Evolutionary conservation across 2,113 vertebrate species (phyloP).

Genomic region (Tylochromis polylepis): DNA sequence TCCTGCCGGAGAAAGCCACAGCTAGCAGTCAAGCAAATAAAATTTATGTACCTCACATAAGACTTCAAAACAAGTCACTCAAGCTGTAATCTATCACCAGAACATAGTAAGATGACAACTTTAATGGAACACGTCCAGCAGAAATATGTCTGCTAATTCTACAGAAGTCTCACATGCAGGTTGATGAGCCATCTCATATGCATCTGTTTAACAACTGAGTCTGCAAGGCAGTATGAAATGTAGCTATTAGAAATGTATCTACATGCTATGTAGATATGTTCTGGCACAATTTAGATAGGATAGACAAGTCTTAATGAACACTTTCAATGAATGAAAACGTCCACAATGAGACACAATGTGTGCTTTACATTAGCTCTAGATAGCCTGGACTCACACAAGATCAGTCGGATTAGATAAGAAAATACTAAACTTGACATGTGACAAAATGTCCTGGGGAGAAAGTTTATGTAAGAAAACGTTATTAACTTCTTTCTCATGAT

Average conservation of each 20-base stretch:
- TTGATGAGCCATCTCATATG: not conserved
- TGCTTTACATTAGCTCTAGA: not conserved
- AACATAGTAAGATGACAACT: not conserved
- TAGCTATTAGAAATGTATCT: not conserved
- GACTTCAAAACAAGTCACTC: slow-evolving; percentile 16
- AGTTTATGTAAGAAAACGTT: not conserved
- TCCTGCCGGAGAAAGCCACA: slow-evolving; percentile 15
- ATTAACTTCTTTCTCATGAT: not conserved
- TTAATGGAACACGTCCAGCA: not conserved
- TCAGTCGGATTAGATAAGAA: not conserved
- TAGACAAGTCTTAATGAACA: not conserved
- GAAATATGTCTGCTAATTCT: not conserved
- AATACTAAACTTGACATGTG: not conserved
- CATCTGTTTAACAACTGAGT: not conserved
- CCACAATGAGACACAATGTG: not conserved
- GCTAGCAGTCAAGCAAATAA: slow-evolving; percentile 28
- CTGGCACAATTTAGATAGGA: not conserved
- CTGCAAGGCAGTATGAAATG: not conserved
- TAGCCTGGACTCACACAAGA: not conserved
- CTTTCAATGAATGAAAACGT: not conserved
- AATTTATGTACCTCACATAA: slow-evolving; percentile 11
- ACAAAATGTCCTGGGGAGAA: not conserved
- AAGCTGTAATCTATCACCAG: not conserved
- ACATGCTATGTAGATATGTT: not conserved
- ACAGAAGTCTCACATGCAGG: not conserved